Conservation (phyloP, 2,888 invertebrate genomes). For the Hirudinaria manillensis region DNA sequence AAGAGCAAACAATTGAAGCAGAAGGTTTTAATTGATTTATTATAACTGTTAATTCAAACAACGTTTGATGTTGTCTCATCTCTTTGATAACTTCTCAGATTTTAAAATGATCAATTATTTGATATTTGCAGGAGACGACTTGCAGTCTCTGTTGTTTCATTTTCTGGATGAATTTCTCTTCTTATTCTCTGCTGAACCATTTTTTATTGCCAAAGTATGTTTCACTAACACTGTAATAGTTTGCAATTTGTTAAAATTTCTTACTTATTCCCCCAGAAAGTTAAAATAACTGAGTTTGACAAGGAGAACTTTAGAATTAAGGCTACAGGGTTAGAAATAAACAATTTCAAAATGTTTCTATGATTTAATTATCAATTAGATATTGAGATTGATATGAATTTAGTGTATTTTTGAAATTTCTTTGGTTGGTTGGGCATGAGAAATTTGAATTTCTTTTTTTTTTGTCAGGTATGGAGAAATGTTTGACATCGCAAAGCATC, state of each 20-base stretch:
- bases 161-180: slow-evolving; percentile 90
- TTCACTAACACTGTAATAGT: background rate
- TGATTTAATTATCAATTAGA: background rate
- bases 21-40: slow-evolving; percentile 57
- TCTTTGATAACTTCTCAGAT: background rate
- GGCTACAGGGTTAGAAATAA: slow-evolving; percentile 56
- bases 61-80: background rate
- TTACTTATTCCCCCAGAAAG: slow-evolving; percentile 61
- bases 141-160: slow-evolving; percentile 79
- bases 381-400: background rate
- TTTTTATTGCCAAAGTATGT: slow-evolving; percentile 66
- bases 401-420: too few relatives aligned
- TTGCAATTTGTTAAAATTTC: background rate
- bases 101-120: background rate
- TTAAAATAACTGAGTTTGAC: slow-evolving; percentile 81
- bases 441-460: background rate
- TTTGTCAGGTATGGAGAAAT: slow-evolving; percentile 74
- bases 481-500: slow-evolving; percentile 84
- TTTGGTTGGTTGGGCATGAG: too few relatives aligned
- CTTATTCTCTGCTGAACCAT: slow-evolving; percentile 84
- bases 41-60: background rate
- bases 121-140: slow-evolving; percentile 64
- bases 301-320: slow-evolving; percentile 73
- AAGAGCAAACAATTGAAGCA: slow-evolving; percentile 71
- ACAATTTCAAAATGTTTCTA: slow-evolving; percentile 31